A percentile compares a stretch with the other conserved stretches of the same genome.
phyloP scores from a whole-genome alignment of 2,888 invertebrate species.

The Chaitophorus viminalis region DNA sequence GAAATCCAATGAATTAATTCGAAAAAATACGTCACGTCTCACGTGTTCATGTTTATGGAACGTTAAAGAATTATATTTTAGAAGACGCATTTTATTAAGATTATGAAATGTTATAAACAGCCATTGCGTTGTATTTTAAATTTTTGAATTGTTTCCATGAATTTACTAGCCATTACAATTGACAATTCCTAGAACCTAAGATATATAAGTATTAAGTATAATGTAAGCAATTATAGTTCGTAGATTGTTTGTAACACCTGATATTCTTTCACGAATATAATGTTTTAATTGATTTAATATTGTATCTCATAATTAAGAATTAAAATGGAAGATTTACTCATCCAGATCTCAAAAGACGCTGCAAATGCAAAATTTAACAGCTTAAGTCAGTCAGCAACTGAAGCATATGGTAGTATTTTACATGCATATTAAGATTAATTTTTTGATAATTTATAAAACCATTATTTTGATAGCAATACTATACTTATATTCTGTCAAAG shows the following conservation, averaged over 20 bases:
- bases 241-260: neutral
- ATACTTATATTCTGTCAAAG: neutral
- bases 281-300: neutral
- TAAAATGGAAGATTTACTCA: constrained; percentile 87
- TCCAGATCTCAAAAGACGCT: constrained; percentile 86
- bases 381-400: constrained; percentile 84
- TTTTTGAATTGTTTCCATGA: neutral
- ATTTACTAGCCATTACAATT: neutral
- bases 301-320: neutral
- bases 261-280: neutral
- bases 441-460: neutral
- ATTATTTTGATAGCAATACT: neutral
- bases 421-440: neutral
- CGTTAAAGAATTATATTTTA: neutral
- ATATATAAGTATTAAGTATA: too few relatives aligned
- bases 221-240: too few relatives aligned
- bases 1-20: neutral
- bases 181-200: neutral
- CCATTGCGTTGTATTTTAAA: neutral
- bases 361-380: constrained; percentile 79
- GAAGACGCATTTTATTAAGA: neutral
- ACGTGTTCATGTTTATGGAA: neutral
- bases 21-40: neutral
- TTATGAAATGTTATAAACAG: neutral
- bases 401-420: constrained; percentile 79